Evolutionary conservation across 2,888 invertebrate genomes (phyloP), one percentile per base, ranked within the genome.

Genomic region (Marronus borbonicus): DNA sequence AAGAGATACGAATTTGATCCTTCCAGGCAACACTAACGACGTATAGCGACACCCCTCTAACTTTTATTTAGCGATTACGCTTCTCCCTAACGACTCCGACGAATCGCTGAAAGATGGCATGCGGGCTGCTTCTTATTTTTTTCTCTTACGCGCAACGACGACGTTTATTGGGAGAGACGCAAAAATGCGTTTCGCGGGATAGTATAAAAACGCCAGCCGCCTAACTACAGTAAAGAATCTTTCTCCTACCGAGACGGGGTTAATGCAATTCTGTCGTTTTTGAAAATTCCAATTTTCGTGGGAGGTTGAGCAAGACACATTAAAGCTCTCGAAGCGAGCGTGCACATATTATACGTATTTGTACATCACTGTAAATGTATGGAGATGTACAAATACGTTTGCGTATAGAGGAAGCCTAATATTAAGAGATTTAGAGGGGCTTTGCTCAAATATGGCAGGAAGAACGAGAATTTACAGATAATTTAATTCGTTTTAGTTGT

Each of bases 201-300:
- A 1, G 2, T 44, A 12, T 44, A 44, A 44, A 44, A 44, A 44
- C 44, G 44, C 12, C 44, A 44, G 1, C 44, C 12, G 44, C 12
- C 44, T 44, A 2, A 8, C 44, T 7, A 36, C 5, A 36, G 7
- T 36, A 5, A 12, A 44, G 12, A 8, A 44, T 44, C 44, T 8
- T 8, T 44, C 8, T 12, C 44, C 44, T 12, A 8, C 12, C 44
- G 44, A 44, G 10, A 8, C 44, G 10, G 44, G 24, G 69, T 52
- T 69, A 69, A 69, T 52, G 69, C 52, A 52, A 52, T 69, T 69
- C 28, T 14, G 69, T 52, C 28, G 24, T n/a, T 31, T 24, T 52
- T 50, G 31, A 69, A 69, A 52, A n/a, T 58, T 28, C 69, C 52
- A 69, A 69, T 69, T 52, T 69, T 52, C 66, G 36, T 8, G 69